Base-by-base conservation (phyloP, 2,888 invertebrate species). In the Flexamia atlantica region DNA sequence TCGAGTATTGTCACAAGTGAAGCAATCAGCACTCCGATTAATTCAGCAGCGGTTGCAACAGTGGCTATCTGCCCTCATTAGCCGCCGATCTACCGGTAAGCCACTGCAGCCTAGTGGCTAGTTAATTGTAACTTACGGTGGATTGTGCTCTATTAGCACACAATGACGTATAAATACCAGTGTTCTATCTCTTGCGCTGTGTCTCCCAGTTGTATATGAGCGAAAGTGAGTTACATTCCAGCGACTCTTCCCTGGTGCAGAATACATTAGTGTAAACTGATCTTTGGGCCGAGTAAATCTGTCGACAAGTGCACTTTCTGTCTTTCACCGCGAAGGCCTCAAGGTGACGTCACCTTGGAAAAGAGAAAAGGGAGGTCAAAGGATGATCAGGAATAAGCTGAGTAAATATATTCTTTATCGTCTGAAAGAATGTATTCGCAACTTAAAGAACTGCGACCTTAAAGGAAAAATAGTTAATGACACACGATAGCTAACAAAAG, bases 101-200 rank as follows among this genome's bases (percentile, higher is more conserved):
- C 46, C 46, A 46, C 46, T 46, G 46, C 14, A 60, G 23, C 9
- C 60, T 60, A 60, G 25, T 60, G 60, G 60, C 70, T 70, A 30
- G 70, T 70, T 70, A 70, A 70, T 70, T 70, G 70, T 70, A 70
- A 70, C 70, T 70, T 70, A 70, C 70, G 70, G 36, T 32, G 20
- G 25, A 70, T 70, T 70, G 70, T 14, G n/a, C 46, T 10, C 70
- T 32, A 70, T 70, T 70, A 70, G 30, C 70, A 70, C 70, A 70
- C 70, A 70, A 70, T 32, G 70, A 70, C 32, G 14, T 70, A 70
- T 70, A 70, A 70, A 70, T 64, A 64, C 28, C 32, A 30, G 70
- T 32, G 70, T 32, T 30, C 25, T 23, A 23, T 20, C 57, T 5
- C 9, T 17, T 17, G 57, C 40, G 40, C 40, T 12, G 40, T 40